Evolutionary conservation across 2,797 vertebrate genomes (phyloP), one percentile per base, ranked within the genome.

Genomic region (Acanthornis magna): DNA sequence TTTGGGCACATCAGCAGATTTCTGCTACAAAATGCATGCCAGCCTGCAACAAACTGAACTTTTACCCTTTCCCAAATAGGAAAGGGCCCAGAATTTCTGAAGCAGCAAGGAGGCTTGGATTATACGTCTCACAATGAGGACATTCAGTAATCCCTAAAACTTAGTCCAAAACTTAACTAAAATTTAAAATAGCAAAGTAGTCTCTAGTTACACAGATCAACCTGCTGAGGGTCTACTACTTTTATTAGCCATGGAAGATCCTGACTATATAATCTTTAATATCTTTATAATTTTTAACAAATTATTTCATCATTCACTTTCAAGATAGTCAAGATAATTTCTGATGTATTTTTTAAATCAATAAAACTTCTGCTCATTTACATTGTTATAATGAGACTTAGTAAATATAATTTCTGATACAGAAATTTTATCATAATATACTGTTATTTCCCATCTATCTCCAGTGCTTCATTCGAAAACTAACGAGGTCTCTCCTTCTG

Each of bases 61-160:
- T 98, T 88, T 98, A 98, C 70, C 98, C 98, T 9, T 99, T 99
- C 93, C 98, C 98, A 7, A 98, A 97, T 71, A 98, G 97, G 91
- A 99, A 98, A 93, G 91, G 88, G 20, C 98, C 97, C 7, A 98
- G 97, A 92, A 98, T 98, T 93, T 99, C 99, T 18, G 98, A 79
- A 95, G 97, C 98, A 3, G 98, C 98, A 75, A 97, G 97, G 71
- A 98, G 89, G 80, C 98, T 99, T 62, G 99, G 99, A 11, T 96
- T 99, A 65, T 99, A 99, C 25, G 98, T 98, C 23, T 98, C 98
- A 50, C 96, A 96, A 43, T 98, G 93, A 98, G 66, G 74, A 73
- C 21, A 61, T 48, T 60, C 53, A 13, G 11, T 15, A 57, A 71
- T 17, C 50, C 12, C 34, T 42, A 74, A 50, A 83, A 34, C 13